Conservation (phyloP, 64 coral and sea anemone genomes). For the Montipora sp. region DNA sequence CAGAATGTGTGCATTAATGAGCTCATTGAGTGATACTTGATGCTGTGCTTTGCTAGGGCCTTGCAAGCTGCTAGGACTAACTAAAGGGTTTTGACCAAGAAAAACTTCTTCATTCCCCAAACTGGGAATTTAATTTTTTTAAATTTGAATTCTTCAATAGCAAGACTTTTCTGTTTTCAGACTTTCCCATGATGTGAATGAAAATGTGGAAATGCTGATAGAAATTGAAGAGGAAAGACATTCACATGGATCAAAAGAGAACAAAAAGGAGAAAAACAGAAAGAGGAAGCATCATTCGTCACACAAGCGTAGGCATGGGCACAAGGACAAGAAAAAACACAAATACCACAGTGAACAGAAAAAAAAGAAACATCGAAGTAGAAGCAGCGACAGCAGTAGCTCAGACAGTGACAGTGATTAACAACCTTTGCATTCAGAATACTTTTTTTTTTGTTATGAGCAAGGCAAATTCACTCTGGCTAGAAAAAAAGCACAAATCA, state of each 20-base stretch:
- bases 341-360: slow-evolving; percentile 19
- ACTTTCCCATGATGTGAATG: background rate
- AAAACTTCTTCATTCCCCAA: too few species aligned
- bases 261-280: background rate
- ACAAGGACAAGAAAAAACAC: slow-evolving; percentile 28
- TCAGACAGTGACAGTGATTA: background rate
- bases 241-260: background rate
- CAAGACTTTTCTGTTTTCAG: background rate
- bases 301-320: slow-evolving; percentile 11
- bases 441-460: background rate
- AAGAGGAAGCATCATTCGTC: slow-evolving; percentile 16
- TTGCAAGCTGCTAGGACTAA: too few species aligned
- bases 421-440: background rate
- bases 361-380: slow-evolving; percentile 24
- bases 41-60: too few species aligned
- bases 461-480: background rate
- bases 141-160: background rate
- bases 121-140: too few species aligned
- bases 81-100: too few species aligned
- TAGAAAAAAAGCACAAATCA: background rate
- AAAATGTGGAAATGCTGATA: background rate
- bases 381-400: slow-evolving; percentile 1
- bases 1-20: too few species aligned
- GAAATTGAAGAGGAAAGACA: background rate
- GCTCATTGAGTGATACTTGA: too few species aligned